Conservation (phyloP, 2,797 vertebrate species). For the Gymnothorax javanicus region DNA sequence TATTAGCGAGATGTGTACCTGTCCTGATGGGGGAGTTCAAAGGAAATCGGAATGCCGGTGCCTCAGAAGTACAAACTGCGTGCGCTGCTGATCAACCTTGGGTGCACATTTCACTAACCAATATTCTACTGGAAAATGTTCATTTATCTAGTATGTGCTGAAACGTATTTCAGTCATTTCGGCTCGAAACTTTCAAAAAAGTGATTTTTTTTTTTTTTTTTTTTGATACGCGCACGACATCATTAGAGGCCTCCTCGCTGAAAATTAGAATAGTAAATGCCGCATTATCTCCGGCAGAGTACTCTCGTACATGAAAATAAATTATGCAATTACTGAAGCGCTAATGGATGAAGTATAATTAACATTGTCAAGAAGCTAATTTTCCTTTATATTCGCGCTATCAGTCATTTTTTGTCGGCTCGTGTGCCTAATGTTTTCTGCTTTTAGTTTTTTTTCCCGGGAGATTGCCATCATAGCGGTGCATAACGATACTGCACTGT, state of each 20-base stretch:
- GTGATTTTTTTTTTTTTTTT: neutral
- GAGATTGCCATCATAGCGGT: neutral
- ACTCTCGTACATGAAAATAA: conserved; percentile 22
- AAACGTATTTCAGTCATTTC: neutral
- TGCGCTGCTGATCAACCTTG: neutral
- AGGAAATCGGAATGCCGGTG: conserved; percentile 10
- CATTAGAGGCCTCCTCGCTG: neutral
- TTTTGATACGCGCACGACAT: conserved; percentile 6
- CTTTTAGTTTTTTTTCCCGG: conserved; percentile 26
- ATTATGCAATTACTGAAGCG: conserved; percentile 29
- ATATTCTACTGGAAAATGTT: neutral
- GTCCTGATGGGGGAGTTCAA: conserved; percentile 30
- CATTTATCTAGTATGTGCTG: neutral
- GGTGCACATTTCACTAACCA: neutral
- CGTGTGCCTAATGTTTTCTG: conserved; percentile 9
- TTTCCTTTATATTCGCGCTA: conserved; percentile 32
- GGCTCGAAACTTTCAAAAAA: neutral
- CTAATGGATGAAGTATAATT: conserved; percentile 38
- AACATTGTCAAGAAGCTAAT: conserved; percentile 36
- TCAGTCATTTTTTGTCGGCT: conserved; percentile 38
- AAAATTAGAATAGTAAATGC: conserved; percentile 15
- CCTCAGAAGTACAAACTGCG: neutral
- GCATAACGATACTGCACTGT: neutral
- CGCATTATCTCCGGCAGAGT: conserved; percentile 13
- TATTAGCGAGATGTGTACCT: conserved; percentile 23